Evolutionary conservation across 2,113 vertebrate species (phyloP).

Genomic region (Thalassarche chlororhynchos): DNA sequence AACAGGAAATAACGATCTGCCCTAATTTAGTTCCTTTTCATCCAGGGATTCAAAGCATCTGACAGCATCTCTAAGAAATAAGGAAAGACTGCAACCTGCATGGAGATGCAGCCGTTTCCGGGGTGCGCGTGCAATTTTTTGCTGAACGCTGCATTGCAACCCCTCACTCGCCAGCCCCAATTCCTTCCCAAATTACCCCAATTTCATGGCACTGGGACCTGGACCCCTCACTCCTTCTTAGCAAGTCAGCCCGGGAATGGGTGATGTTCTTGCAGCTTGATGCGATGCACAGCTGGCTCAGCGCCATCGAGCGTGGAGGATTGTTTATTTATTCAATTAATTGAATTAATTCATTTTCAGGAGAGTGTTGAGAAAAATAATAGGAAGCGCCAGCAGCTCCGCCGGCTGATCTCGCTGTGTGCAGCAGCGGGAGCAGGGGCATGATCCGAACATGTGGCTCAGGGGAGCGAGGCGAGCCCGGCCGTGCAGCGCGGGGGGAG

Average conservation of each 20-base stretch:
- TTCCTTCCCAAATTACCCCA: background rate
- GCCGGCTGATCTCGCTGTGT: background rate
- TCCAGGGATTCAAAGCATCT: constrained; percentile 21
- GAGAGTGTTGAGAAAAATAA: background rate
- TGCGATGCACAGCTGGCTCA: background rate
- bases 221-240: too few relatives aligned
- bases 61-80: background rate
- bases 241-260: background rate
- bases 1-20: constrained; percentile 34
- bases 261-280: background rate
- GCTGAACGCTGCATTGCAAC: background rate
- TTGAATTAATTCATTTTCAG: constrained; percentile 40
- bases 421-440: background rate
- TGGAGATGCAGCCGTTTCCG: background rate
- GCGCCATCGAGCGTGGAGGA: background rate
- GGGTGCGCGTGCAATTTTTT: background rate
- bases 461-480: background rate
- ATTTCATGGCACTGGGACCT: background rate
- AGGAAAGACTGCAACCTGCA: background rate
- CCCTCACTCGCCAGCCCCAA: fast-evolving
- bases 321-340: constrained; percentile 48
- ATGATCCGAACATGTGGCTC: fast-evolving
- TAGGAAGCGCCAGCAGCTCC: background rate
- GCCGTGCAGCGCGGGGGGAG: background rate
- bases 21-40: constrained; percentile 61